Evolutionary conservation across 2,888 invertebrate genomes (phyloP).

Genomic region (Homarus gammarus): DNA sequence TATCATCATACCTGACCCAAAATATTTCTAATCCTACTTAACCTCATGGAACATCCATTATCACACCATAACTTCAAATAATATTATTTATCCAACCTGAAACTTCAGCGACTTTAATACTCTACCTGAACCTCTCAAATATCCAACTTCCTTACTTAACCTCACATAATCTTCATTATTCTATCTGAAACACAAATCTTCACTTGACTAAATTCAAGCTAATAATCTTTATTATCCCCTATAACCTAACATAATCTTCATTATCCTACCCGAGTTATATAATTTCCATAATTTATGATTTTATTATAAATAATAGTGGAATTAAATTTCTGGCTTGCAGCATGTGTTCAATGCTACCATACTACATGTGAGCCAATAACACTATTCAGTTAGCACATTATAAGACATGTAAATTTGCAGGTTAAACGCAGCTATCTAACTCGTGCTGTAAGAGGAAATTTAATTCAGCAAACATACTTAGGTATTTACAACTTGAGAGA

Average conservation of each 20-base stretch:
- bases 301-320: neutral
- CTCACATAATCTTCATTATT: too few relatives aligned
- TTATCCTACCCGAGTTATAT: neutral
- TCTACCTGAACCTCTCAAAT: too few relatives aligned
- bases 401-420: neutral
- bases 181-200: too few relatives aligned
- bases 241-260: neutral
- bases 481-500: slow-evolving; percentile 15
- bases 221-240: neutral
- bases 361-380: neutral
- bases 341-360: neutral
- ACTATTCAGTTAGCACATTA: neutral
- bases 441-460: slow-evolving; percentile 33
- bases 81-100: too few relatives aligned
- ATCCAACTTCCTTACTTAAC: too few relatives aligned
- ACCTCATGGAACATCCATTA: too few relatives aligned
- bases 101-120: too few relatives aligned
- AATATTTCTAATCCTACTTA: too few relatives aligned
- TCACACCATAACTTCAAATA: too few relatives aligned
- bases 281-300: neutral
- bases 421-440: slow-evolving; percentile 5
- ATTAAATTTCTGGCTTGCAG: neutral
- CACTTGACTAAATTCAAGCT: too few relatives aligned
- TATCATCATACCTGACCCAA: too few relatives aligned
- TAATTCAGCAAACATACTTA: slow-evolving; percentile 17